phyloP scores from a whole-genome alignment of 2,113 vertebrate genomes.

The Solenodon paradoxus region DNA sequence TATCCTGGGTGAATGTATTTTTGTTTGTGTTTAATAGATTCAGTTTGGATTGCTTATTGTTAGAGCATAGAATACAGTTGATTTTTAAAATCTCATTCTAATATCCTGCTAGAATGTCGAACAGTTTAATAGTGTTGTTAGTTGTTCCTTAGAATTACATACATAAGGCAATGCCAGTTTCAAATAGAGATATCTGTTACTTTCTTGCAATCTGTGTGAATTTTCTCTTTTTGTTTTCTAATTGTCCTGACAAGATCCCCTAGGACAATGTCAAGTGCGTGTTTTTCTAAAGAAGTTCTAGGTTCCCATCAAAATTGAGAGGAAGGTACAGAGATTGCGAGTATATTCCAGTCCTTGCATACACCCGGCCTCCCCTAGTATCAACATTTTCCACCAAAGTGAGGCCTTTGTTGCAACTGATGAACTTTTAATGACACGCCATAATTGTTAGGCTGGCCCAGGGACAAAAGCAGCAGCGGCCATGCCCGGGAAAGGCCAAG shows the following conservation, averaged over 20 bases:
- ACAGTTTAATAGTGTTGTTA: neutral
- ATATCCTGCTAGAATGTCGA: neutral
- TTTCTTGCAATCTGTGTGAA: neutral
- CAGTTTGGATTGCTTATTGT: neutral
- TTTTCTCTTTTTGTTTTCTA: neutral
- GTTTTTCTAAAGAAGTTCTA: neutral
- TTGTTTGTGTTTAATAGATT: neutral
- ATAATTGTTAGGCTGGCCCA: too few relatives aligned
- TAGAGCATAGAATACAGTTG: neutral
- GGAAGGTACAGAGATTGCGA: neutral
- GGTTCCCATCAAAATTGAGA: neutral
- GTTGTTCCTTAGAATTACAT: neutral
- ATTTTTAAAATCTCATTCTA: neutral
- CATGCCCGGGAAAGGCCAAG: too few relatives aligned
- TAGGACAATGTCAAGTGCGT: neutral
- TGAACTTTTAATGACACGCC: neutral
- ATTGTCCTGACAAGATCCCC: neutral
- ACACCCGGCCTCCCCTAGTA: rapidly evolving
- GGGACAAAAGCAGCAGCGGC: too few relatives aligned
- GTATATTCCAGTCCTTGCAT: too few relatives aligned
- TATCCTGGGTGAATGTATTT: neutral
- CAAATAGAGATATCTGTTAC: neutral
- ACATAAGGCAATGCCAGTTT: neutral
- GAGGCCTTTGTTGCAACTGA: rapidly evolving
- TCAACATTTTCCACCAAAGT: neutral